A percentile compares a stretch with the other conserved stretches of the same genome.
Conservation (phyloP, 2,113 vertebrate species). For the Diphyllodes magnificus region DNA sequence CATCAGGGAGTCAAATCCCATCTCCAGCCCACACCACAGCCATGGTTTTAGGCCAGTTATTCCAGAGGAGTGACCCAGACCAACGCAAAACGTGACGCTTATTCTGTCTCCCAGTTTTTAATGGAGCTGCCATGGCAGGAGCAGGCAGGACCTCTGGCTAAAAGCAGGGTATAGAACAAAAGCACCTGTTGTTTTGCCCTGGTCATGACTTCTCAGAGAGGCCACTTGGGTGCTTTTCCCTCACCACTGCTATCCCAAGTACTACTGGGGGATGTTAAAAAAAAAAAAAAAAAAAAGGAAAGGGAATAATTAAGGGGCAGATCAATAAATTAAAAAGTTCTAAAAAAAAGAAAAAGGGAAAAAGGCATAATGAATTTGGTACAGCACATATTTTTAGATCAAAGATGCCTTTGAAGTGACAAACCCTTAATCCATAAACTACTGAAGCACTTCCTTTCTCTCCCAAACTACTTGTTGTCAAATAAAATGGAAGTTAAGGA, state of each 20-base stretch:
- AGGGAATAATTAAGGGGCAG: slow-evolving; percentile 59
- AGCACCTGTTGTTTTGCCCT: slow-evolving; percentile 74
- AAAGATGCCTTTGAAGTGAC: slow-evolving; percentile 82
- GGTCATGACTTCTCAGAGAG: slow-evolving; percentile 55
- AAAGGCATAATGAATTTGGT: slow-evolving; percentile 79
- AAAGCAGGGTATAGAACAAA: slow-evolving; percentile 49
- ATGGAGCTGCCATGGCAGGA: not conserved
- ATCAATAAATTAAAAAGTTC: slow-evolving; percentile 75
- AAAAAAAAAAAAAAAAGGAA: slow-evolving; percentile 16
- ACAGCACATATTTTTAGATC: slow-evolving; percentile 83
- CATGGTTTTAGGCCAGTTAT: fast-evolving
- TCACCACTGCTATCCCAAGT: slow-evolving; percentile 21
- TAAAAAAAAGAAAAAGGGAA: not conserved
- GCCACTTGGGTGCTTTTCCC: slow-evolving; percentile 38
- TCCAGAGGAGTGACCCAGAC: not conserved
- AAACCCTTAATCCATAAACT: slow-evolving; percentile 74
- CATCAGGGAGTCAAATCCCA: not conserved
- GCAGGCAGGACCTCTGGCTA: slow-evolving; percentile 30
- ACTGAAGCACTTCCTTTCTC: slow-evolving; percentile 74
- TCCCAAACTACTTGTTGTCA: slow-evolving; percentile 70
- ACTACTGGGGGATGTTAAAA: slow-evolving; percentile 1
- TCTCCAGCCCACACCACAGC: not conserved
- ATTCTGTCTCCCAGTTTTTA: not conserved
- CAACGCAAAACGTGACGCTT: fast-evolving
- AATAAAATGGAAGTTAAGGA: slow-evolving; percentile 83